Percentiles rank a stretch among this genome's conserved stretches.
These are phyloP conservation scores for Paramormyrops kingsleyae DNA, from an alignment of 2,113 vertebrate species.

Conservation along the genomic window DNA sequence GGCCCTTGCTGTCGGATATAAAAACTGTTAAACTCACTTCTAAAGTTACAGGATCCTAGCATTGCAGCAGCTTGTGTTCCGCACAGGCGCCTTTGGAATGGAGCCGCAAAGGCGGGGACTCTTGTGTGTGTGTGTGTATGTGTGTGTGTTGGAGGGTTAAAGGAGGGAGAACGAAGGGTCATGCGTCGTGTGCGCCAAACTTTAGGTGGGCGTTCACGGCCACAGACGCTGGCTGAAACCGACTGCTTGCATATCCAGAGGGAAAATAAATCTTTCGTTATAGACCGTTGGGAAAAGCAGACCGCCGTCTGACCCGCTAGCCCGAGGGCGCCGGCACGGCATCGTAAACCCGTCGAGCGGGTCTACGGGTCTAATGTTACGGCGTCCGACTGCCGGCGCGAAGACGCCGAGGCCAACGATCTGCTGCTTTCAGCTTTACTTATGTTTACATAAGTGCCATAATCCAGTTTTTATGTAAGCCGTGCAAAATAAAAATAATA, in stretches of 20 bases:
- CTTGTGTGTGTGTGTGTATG: not conserved
- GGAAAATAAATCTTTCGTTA: slow-evolving; percentile 70
- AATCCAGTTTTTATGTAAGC: slow-evolving; percentile 42
- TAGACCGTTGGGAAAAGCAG: slow-evolving; percentile 66
- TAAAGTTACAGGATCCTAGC: slow-evolving; percentile 11
- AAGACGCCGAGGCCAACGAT: slow-evolving; percentile 28
- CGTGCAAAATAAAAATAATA: slow-evolving; percentile 35
- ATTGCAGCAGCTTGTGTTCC: not conserved
- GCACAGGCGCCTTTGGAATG: slow-evolving; percentile 1
- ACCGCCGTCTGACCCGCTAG: slow-evolving; percentile 65
- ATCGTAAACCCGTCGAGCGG: slow-evolving; percentile 45
- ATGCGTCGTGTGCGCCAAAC: slow-evolving; percentile 57
- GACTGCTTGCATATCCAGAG: slow-evolving; percentile 63
- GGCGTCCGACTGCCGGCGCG: slow-evolving; percentile 42
- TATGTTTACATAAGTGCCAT: not conserved
- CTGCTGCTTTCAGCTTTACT: slow-evolving; percentile 34
- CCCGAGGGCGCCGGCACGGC: slow-evolving; percentile 64
- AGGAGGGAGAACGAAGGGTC: slow-evolving; percentile 33
- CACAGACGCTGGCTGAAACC: slow-evolving; percentile 61
- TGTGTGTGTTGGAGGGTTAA: not conserved
- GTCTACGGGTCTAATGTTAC: slow-evolving; percentile 60
- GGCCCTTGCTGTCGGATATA: not conserved
- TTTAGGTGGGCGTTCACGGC: slow-evolving; percentile 66
- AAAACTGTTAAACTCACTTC: slow-evolving; percentile 5
- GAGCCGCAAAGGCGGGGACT: not conserved